Conservation (phyloP, 2,888 invertebrate species). For the Nemoura dubitans region DNA sequence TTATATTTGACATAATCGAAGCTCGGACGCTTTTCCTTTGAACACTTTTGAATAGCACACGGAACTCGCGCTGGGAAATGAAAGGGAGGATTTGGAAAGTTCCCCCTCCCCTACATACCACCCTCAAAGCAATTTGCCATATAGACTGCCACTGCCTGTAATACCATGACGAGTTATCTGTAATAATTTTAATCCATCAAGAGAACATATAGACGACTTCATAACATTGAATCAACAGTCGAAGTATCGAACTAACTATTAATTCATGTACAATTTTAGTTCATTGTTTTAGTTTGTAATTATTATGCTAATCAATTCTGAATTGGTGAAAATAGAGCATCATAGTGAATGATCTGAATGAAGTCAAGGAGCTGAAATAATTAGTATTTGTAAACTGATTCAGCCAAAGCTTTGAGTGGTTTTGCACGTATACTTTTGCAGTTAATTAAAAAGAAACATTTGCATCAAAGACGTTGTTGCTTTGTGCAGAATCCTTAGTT, state of each 20-base stretch:
- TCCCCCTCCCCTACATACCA: too few relatives aligned
- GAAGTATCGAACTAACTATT: background rate
- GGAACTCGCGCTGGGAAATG: background rate
- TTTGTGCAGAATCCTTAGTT: too few relatives aligned
- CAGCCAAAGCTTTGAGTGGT: background rate
- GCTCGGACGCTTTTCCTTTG: background rate
- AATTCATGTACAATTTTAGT: background rate
- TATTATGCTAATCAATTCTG: background rate
- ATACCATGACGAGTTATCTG: too few relatives aligned
- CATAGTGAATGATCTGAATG: background rate
- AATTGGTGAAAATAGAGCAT: background rate
- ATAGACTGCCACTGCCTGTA: background rate
- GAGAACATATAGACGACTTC: background rate
- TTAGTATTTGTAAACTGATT: background rate
- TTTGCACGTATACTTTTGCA: background rate
- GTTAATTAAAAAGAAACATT: background rate
- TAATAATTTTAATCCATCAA: too few relatives aligned
- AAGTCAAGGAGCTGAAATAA: background rate
- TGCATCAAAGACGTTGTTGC: background rate
- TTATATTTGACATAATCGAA: background rate
- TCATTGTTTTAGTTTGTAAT: background rate
- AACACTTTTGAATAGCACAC: background rate
- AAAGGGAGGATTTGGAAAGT: background rate
- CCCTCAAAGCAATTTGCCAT: background rate
- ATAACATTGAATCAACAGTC: background rate